phyloP scores from a whole-genome alignment of 2,888 invertebrate genomes.

The Oithona nana region DNA sequence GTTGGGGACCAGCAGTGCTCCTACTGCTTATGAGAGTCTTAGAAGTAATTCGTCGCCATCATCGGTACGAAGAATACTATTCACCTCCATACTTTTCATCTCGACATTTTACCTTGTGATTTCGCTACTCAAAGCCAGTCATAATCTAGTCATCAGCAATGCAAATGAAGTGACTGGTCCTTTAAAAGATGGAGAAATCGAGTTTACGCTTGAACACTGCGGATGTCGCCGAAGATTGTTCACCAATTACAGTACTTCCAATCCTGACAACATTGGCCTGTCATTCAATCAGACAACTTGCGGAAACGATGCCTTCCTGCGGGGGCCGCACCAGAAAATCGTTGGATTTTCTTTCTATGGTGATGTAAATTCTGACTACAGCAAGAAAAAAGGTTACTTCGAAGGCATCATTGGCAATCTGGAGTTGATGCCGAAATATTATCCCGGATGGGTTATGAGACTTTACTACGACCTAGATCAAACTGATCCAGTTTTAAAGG shows the following conservation, averaged over 20 bases:
- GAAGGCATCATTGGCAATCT: slow-evolving; percentile 12
- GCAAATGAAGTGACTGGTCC: background rate
- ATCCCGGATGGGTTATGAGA: slow-evolving; percentile 13
- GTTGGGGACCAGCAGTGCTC: no score
- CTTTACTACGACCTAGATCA: slow-evolving; percentile 3
- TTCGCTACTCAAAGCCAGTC: background rate
- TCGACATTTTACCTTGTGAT: no score
- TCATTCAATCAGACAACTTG: slow-evolving; percentile 1
- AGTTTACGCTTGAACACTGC: background rate
- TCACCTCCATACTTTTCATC: no score
- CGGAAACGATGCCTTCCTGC: background rate
- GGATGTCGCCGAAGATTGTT: background rate
- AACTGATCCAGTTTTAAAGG: slow-evolving; percentile 1
- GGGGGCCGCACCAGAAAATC: background rate
- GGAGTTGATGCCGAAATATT: background rate
- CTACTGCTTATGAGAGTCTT: no score
- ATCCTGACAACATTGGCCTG: no score
- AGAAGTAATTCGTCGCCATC: no score
- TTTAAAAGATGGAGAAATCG: background rate
- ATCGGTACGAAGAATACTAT: no score
- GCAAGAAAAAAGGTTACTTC: background rate
- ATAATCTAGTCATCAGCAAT: background rate
- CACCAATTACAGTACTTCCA: background rate
- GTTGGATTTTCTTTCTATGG: slow-evolving; percentile 10
- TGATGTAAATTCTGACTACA: background rate